A percentile compares a stretch with the other conserved stretches of the same genome.
Conservation (phyloP, 2,888 invertebrate genomes). For the Xylocampa areola region DNA sequence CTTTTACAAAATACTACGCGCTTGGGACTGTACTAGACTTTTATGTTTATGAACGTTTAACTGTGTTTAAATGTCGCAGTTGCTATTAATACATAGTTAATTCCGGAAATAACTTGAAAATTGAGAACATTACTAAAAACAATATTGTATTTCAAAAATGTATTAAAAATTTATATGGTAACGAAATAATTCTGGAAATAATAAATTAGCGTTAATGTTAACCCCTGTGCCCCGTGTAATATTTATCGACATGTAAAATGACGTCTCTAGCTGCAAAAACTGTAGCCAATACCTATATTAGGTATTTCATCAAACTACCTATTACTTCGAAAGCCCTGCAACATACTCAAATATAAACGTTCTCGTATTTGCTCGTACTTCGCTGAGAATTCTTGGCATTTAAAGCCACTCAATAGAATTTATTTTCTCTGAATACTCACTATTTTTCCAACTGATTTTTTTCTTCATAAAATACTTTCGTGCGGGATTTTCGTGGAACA, state of each 20-base stretch:
- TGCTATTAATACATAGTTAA: neutral
- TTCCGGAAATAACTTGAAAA: neutral
- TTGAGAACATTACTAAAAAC: neutral
- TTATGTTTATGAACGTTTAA: conserved; percentile 29
- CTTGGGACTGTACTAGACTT: conserved; percentile 21
- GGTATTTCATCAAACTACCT: neutral
- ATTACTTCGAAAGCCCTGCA: conserved; percentile 6
- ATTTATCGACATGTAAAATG: too few species aligned
- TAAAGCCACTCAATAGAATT: conserved; percentile 24
- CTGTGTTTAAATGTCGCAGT: neutral
- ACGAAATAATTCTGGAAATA: too few species aligned
- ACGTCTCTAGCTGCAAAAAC: too few species aligned
- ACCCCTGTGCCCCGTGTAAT: too few species aligned
- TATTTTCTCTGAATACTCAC: conserved; percentile 19
- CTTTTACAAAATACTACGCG: conserved; percentile 30
- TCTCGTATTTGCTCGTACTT: conserved; percentile 19
- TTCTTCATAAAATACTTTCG: neutral
- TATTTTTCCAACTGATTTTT: conserved; percentile 16
- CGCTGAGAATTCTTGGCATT: conserved; percentile 30
- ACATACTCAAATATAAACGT: conserved; percentile 22
- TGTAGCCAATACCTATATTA: neutral
- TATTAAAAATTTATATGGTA: too few species aligned
- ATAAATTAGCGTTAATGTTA: too few species aligned
- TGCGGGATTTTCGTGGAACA: neutral
- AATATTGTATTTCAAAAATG: too few species aligned